A percentile compares a stretch with the other conserved stretches of the same genome.
phyloP scores from a whole-genome alignment of 2,797 vertebrate species.

The Pelochelys cantorii region DNA sequence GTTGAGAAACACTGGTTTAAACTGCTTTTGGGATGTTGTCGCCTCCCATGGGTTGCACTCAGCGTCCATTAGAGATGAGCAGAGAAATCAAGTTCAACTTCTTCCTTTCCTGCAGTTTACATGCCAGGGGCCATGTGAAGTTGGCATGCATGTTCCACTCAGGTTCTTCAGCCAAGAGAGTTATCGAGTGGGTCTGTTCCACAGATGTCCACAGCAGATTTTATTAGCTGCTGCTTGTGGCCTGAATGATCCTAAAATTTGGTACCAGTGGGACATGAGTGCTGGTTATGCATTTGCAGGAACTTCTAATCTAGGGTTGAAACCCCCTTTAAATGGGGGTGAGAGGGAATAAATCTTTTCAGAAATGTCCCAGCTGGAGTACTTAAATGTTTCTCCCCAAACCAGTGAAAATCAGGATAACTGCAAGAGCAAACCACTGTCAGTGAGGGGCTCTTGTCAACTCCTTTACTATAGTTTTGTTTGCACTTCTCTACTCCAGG shows the following conservation, averaged over 20 bases:
- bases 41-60: background rate
- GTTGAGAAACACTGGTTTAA: too few species aligned
- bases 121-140: background rate
- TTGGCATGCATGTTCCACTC: background rate
- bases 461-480: background rate
- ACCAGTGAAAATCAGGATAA: background rate
- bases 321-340: background rate
- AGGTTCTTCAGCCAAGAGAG: background rate
- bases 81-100: background rate
- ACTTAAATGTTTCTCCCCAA: background rate
- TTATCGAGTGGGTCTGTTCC: background rate
- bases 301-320: background rate
- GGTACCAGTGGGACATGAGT: background rate
- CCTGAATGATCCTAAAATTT: rapidly evolving
- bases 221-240: background rate
- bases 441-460: background rate
- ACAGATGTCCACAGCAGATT: background rate
- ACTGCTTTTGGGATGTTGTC: background rate
- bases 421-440: background rate
- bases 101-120: background rate
- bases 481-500: background rate
- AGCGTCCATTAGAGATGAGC: background rate
- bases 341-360: background rate
- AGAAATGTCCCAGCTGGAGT: background rate
- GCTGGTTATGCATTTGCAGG: background rate